Evolutionary conservation across 2,797 vertebrate genomes (phyloP), one percentile per base, ranked within the genome.

Genomic region (Galagoides demidoff): DNA sequence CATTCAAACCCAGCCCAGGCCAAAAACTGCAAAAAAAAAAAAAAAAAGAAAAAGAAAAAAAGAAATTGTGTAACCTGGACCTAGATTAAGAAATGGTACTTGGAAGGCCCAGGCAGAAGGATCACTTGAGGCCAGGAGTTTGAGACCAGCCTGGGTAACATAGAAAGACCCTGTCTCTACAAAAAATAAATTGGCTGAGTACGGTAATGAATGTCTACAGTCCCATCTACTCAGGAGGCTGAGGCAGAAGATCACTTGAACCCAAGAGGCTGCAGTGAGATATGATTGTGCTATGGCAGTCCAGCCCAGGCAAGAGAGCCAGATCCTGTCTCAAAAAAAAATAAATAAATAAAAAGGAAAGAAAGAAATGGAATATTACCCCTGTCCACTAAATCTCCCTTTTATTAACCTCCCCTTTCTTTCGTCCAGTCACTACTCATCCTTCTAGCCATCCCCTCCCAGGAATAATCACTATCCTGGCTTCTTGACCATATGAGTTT

Each of bases 401-500:
- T 86, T 57, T 10, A 7, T 52, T 37, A 66, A 7, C n/a, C 39
- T 19, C 17, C 39, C 23, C 12, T 1, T 63, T 70, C 63, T 29
- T 82, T 19, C 74, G 71, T 85, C 70, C 17, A 76, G 34, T 91
- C 63, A 55, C 49, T 89, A 45, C 27, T 83, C 64, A 81, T 8
- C 29, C n/a, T 57, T 37, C 39, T 57, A 71, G 81, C 55, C n/a
- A 49, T 90, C 71, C 78, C 11, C 13, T 12, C 9, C 13, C 66
- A 49, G 37, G 55, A 61, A 59, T 94, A 81, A 85, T 61, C n/a
- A 74, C 39, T 91, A 43, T 92, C 23, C 20, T 76, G 14, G 61
- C 31, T 85, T 82, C 61, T 81, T 79, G 59, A 59, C 77, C n/a
- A 49, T n/a, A 37, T 85, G 81, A 55, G 84, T 96, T 91, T 84